Evolutionary conservation across 2,797 vertebrate genomes (phyloP), one percentile per base, ranked within the genome.

Genomic region (Moxostoma hubbsi): DNA sequence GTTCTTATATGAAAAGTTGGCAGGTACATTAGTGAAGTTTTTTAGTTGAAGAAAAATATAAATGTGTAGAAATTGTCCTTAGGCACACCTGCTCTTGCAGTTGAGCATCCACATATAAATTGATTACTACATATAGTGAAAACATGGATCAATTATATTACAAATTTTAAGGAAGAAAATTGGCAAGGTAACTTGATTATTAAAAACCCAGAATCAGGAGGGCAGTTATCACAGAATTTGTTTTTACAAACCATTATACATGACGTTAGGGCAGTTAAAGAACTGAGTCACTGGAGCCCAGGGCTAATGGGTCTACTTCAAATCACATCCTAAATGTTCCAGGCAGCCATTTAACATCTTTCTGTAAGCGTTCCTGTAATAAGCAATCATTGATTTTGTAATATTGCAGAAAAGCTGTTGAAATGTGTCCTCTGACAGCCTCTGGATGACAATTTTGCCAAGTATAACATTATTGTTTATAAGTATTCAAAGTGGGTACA

Each of bases 401-500:
- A 82, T 85, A 77, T 81, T 74, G 68, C 77, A 73, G 16, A 63
- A 73, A 71, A 67, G 51, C 78, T 67, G 75, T 79, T 76, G 58
- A 73, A 83, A 74, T 15, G 1, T 82, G 65, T 78, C 80, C 55
- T 80, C 55, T 64, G 84, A 82, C 77, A 77, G 47, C 59, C 68
- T 81, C 72, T 24, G 12, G 16, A 81, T 81, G 53, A 71, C 9
- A 59, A 15, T 77, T 43, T 24, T 57, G 16, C 69, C 77, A 83
- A 85, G 76, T 83, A 82, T n/a, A 12, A 43, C 49, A 73, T 85
- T 80, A 82, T 82, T 83, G 76, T 83, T 80, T 70, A 62, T 79
- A 79, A 79, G 81, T 67, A 66, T 63, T 69, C 75, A 49, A 74
- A 77, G 68, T 70, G 65, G 54, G 68, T 62, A 59, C 7, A 57